Conservation (phyloP, 2,888 invertebrate genomes). For the Nysson spinosus region DNA sequence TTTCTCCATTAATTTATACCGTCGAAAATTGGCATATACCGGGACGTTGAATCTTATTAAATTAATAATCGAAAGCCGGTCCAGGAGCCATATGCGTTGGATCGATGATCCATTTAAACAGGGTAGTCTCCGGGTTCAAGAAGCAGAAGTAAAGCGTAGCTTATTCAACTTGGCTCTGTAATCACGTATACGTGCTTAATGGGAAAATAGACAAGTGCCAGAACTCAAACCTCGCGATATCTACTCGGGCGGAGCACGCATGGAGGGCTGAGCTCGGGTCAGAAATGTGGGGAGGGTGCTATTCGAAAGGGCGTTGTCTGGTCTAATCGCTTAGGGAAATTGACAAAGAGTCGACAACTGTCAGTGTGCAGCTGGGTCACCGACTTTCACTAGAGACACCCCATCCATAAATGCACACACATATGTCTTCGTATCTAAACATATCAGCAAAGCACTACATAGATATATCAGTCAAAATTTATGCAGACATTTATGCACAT, state of each 20-base stretch:
- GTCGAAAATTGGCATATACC: slow-evolving; percentile 13
- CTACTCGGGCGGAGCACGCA: slow-evolving; percentile 37
- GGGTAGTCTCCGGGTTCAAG: slow-evolving; percentile 30
- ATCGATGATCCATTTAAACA: slow-evolving; percentile 54
- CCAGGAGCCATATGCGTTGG: slow-evolving; percentile 44
- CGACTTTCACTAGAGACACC: slow-evolving; percentile 55
- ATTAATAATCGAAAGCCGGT: slow-evolving; percentile 48
- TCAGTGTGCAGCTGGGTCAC: slow-evolving; percentile 70
- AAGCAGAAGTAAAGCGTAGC: slow-evolving; percentile 20
- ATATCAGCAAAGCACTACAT: no score
- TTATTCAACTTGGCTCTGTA: slow-evolving; percentile 54
- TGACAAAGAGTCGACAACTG: slow-evolving; percentile 73
- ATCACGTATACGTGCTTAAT: slow-evolving; percentile 65
- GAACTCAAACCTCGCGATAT: slow-evolving; percentile 55
- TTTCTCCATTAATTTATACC: no score
- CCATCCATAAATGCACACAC: slow-evolving; percentile 17
- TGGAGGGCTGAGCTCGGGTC: slow-evolving; percentile 21
- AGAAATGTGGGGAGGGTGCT: slow-evolving; percentile 30
- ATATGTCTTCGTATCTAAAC: not conserved
- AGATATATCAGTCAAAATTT: no score
- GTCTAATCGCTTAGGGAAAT: slow-evolving; percentile 70
- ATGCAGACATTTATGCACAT: no score
- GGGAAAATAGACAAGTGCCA: slow-evolving; percentile 66
- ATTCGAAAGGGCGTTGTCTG: slow-evolving; percentile 57
- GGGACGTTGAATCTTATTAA: slow-evolving; percentile 12